Percentiles rank a stretch among this genome's conserved stretches.
Conservation (phyloP, 2,888 invertebrate genomes). For the Strigamia maritima region DNA sequence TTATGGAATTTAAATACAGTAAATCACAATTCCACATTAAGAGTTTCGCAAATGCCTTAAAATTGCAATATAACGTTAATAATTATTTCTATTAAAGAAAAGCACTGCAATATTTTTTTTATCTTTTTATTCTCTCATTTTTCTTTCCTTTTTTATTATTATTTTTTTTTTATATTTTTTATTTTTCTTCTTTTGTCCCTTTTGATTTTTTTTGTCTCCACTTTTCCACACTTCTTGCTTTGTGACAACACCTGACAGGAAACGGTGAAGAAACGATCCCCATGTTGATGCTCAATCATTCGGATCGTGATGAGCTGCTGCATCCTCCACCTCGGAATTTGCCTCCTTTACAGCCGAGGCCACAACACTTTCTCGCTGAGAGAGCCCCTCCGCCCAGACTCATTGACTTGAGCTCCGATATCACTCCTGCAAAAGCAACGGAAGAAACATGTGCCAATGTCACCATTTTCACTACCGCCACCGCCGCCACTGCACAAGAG, state of each 20-base stretch:
- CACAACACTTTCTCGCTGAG: constrained; percentile 39
- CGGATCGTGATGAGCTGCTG: constrained; percentile 41
- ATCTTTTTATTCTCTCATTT: not conserved
- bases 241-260: constrained; percentile 36
- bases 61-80: not conserved
- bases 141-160: not conserved
- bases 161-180: not conserved
- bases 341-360: constrained; percentile 38
- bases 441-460: not conserved
- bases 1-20: not conserved
- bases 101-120: constrained; percentile 16
- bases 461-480: constrained; percentile 28
- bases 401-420: constrained; percentile 41
- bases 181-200: constrained; percentile 1
- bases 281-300: constrained; percentile 43
- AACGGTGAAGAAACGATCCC: constrained; percentile 43
- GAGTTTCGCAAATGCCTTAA: not conserved
- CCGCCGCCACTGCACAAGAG: constrained; percentile 26
- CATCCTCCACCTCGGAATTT: constrained; percentile 40
- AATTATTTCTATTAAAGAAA: not conserved
- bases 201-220: constrained; percentile 26
- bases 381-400: constrained; percentile 40
- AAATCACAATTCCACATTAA: not conserved
- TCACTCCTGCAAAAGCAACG: constrained; percentile 39
- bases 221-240: constrained; percentile 28